Base-by-base conservation (phyloP, 2,797 vertebrate species). In the Molothrus aeneus region DNA sequence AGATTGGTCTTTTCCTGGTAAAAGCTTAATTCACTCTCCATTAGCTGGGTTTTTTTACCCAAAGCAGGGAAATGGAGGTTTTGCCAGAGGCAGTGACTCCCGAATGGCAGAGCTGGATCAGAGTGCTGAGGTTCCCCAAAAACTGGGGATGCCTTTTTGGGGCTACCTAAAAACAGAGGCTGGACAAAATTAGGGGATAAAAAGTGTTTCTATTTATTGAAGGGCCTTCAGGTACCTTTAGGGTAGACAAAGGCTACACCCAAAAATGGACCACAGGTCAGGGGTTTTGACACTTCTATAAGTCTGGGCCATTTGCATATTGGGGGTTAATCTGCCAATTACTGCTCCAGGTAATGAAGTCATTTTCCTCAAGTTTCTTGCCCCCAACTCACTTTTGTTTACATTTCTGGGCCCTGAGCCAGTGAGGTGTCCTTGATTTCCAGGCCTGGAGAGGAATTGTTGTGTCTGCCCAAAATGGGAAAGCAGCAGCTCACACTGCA, bases 291-390 rank as follows among this genome's bases (percentile, higher is more conserved):
- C 42, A 32, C 14, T 47, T 26, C 32, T 10, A 2, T 21, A 6
- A 56, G 2, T 66, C 26, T 26, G 42, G 28, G 32, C 29, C 3
- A 7, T 56, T 66, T 38, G n/a, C 22, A 57, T 9, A 13, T 3
- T 38, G 24, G 15, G 63, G 34, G 7, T 68, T 11, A 14, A 48
- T 28, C 18, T 40, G 10, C 43, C 34, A 68, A 40, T 80, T 68
- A 28, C 13, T 13, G 14, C 42, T 56, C 8, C 18, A n/a, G 29
- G 2, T 28, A 57, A 48, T 9, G 14, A 48, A 68, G 18, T 17
- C 0, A 38, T 57, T 80, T 5, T 7, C 17, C n/a, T 6, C 21
- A 7, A 4, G 3, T 56, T 45, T 79, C n/a, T 36, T 36, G 36
- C 36, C 36, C 36, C 36, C 36, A 36, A 36, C 36, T 36, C 34